Conservation (phyloP, 2,888 invertebrate genomes). For the Timema cristinae region DNA sequence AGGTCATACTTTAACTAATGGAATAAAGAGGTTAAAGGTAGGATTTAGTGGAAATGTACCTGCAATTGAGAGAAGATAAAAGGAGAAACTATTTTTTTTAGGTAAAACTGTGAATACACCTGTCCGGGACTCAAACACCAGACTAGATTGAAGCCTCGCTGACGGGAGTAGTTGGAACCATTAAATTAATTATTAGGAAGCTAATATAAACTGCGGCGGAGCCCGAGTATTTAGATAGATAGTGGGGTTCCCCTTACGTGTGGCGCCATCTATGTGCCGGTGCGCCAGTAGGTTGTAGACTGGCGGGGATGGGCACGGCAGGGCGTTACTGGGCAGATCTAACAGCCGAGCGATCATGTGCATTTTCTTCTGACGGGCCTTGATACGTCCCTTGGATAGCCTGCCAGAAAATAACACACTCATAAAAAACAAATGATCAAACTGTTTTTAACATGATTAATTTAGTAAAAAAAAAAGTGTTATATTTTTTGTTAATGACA, state of each 20-base stretch:
- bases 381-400: slow-evolving; percentile 72
- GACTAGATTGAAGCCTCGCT: no score
- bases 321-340: slow-evolving; percentile 63
- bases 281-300: slow-evolving; percentile 33
- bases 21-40: no score
- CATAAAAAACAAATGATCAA: background rate
- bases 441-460: background rate
- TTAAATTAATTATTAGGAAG: background rate
- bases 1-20: no score
- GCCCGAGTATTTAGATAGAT: background rate
- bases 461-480: background rate
- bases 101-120: background rate
- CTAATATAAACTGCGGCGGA: background rate
- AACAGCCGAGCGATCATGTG: slow-evolving; percentile 88
- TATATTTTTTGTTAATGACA: background rate
- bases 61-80: no score
- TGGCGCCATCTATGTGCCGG: slow-evolving; percentile 23
- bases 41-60: no score
- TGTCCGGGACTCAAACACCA: no score
- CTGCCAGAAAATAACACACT: slow-evolving; percentile 35
- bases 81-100: background rate
- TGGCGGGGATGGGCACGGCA: slow-evolving; percentile 44
- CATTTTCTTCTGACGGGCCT: slow-evolving; percentile 95
- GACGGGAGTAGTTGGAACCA: no score
- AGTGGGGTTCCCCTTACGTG: background rate